Evolutionary conservation across 2,888 invertebrate species (phyloP), one percentile per base, ranked within the genome.

Genomic region (Galeopsomyia nigrocyanea): DNA sequence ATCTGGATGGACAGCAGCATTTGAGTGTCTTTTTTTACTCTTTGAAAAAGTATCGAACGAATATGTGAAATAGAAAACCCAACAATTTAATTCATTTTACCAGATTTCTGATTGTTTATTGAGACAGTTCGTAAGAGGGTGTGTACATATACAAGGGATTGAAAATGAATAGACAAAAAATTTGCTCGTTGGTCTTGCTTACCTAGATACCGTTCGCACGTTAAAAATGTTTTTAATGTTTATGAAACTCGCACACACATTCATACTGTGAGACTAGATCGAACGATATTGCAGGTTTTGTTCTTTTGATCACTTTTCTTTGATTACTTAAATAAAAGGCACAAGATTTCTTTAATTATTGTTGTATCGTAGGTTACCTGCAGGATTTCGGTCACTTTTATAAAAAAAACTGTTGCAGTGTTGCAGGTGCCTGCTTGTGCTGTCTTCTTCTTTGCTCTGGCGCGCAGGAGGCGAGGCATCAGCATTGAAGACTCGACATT

Each of bases 21-120:
- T 26, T 46, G 63, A 49, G 62, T 67, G 58, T 61, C 70, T 72
- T 31, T 67, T 65, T 73, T 64, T 50, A 61, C 5, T 17, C 16
- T 62, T 21, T 21, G 62, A 53, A 47, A 55, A 75, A 77, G 76
- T 79, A 74, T 78, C 74, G 77, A 71, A 79, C 78, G 71, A 79
- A 78, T n/a, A n/a, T 79, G 78, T 72, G 60, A 70, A 75, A 75
- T 82, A 82, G 80, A 84, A 83, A 39, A 84, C 80, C 83, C 82
- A 84, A 81, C 78, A 83, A 80, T 82, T 82, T 78, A 80, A 78
- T 82, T 76, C 80, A 76, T 82, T 78, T 84, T 81, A 84, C 80
- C 80, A 85, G 80, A 84, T 82, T 83, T 84, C 82, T 81, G 80
- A 85, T 83, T 78, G 83, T 85, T 85, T 85, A 84, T 85, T 85